These are phyloP conservation scores for Diaprepes abbreviatus DNA, from an alignment of 2,888 invertebrate species.

Conservation along the genomic window DNA sequence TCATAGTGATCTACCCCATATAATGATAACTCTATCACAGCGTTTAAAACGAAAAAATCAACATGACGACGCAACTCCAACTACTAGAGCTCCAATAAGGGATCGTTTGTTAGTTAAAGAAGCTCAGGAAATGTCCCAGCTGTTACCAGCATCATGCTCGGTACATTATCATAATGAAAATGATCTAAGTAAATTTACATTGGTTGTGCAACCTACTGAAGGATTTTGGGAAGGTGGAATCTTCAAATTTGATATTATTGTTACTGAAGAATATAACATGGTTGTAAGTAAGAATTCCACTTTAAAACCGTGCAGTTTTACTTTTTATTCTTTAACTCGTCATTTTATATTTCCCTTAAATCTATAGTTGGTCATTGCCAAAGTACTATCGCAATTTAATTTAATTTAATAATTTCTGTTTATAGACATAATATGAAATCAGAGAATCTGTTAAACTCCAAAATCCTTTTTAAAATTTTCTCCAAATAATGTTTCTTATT, in stretches of 20 bases:
- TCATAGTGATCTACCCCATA: not conserved
- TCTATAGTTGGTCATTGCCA: too few relatives aligned
- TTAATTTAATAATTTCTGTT: too few relatives aligned
- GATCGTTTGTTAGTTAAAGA: conserved; percentile 87
- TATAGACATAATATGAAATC: too few relatives aligned
- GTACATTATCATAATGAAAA: conserved; percentile 87
- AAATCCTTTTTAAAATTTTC: too few relatives aligned
- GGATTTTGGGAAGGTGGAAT: conserved; percentile 90
- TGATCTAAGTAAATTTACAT: conserved; percentile 82
- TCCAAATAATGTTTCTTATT: too few relatives aligned
- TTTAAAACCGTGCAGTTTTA: too few relatives aligned
- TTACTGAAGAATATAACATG: conserved; percentile 97
- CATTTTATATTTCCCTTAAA: too few relatives aligned
- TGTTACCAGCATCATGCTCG: conserved; percentile 84
- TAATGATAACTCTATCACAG: conserved; percentile 81
- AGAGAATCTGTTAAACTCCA: too few relatives aligned
- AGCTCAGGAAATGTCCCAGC: conserved; percentile 89
- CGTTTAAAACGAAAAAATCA: conserved; percentile 76
- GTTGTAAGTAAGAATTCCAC: conserved; percentile 77
- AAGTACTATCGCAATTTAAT: too few relatives aligned
- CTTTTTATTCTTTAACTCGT: too few relatives aligned
- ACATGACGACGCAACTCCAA: conserved; percentile 61
- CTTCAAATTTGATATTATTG: conserved; percentile 87
- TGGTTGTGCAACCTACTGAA: conserved; percentile 86
- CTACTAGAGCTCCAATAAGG: conserved; percentile 77